A percentile compares a stretch with the other conserved stretches of the same genome.
Conservation (phyloP, 2,113 vertebrate species). For the Rhinichthys klamathensis region DNA sequence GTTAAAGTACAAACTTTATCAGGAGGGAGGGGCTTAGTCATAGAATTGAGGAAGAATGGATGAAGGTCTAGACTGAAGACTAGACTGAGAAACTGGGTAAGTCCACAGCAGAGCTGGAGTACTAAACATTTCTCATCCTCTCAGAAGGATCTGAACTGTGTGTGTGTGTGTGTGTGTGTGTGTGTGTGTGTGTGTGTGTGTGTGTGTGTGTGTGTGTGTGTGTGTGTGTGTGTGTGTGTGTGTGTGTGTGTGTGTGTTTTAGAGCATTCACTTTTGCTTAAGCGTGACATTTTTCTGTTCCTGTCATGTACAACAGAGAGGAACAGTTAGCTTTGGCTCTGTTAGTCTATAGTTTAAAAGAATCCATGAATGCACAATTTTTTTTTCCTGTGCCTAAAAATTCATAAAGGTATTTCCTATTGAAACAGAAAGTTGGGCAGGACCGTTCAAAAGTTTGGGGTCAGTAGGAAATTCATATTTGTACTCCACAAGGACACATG, state of each 20-base stretch:
- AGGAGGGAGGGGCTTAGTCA: neutral
- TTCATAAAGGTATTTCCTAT: neutral
- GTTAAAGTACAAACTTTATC: neutral
- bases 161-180: neutral
- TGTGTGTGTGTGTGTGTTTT: too few relatives aligned
- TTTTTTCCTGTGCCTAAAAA: neutral
- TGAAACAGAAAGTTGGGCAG: neutral
- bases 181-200: neutral
- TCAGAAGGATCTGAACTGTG: neutral
- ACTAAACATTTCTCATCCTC: neutral
- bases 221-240: neutral
- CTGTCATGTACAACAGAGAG: neutral
- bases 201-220: neutral
- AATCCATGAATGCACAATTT: neutral
- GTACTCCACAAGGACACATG: neutral
- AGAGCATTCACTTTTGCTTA: neutral
- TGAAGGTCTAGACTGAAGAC: conserved; percentile 18
- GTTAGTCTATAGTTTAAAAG: neutral
- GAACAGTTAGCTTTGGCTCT: neutral
- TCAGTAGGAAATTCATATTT: neutral
- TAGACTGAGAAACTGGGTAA: conserved; percentile 49
- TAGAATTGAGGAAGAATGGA: conserved; percentile 24
- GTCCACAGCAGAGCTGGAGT: conserved; percentile 13
- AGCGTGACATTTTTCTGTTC: neutral
- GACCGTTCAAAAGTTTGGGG: neutral